Evolutionary conservation across 1,140 invertebrate species (phyloP).

Genomic region (Ctenoplectra terminalis): DNA sequence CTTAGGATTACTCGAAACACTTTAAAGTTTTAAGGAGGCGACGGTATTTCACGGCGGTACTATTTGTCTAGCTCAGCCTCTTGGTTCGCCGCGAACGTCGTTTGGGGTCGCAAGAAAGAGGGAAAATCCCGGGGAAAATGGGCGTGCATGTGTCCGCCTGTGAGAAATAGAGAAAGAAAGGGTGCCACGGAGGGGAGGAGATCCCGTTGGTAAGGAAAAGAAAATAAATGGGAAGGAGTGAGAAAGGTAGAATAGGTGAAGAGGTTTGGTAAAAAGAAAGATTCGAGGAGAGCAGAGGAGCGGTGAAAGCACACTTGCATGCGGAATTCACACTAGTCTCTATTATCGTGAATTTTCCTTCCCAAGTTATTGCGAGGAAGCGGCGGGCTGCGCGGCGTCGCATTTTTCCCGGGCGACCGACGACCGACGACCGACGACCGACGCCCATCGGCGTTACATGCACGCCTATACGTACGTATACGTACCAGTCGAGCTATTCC

Average conservation of each 20-base stretch:
- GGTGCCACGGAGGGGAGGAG: background rate
- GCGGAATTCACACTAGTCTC: conserved; percentile 70
- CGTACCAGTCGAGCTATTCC: background rate
- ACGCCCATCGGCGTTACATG: conserved; percentile 17
- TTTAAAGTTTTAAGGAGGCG: conserved; percentile 75
- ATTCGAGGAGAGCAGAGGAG: conserved; percentile 22
- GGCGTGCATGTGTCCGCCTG: conserved; percentile 32
- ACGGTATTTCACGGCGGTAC: conserved; percentile 76
- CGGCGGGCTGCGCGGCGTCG: conserved; percentile 47
- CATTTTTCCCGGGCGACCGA: conserved; percentile 66
- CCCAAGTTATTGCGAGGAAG: conserved; percentile 70
- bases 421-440: conserved; percentile 13
- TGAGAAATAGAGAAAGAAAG: conserved; percentile 29
- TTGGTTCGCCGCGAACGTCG: conserved; percentile 59
- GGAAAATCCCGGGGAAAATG: conserved; percentile 2
- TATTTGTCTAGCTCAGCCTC: conserved; percentile 79
- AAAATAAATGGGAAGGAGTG: background rate
- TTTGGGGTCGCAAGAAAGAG: conserved; percentile 35
- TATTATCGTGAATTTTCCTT: conserved; percentile 77
- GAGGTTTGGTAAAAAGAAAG: conserved; percentile 32
- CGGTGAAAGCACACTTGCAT: conserved; percentile 65
- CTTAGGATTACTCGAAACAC: conserved; percentile 71
- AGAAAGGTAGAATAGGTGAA: conserved; percentile 7
- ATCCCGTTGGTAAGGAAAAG: background rate
- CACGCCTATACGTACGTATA: background rate